These are phyloP conservation scores for Steatornis caripensis DNA, from an alignment of 2,113 vertebrate species.

Conservation along the genomic window DNA sequence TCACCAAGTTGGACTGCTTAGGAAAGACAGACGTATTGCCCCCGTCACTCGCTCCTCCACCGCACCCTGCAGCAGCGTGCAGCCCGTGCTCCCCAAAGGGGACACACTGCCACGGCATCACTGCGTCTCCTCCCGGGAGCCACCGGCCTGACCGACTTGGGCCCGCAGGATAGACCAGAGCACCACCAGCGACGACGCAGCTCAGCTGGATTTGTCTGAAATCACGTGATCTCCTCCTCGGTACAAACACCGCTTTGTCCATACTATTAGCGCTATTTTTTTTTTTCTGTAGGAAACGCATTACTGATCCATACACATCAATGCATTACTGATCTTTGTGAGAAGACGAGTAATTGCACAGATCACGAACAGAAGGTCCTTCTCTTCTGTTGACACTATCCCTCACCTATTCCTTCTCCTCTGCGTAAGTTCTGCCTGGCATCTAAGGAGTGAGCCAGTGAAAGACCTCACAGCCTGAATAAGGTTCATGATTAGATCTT, in stretches of 20 bases:
- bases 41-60: not conserved
- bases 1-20: not conserved
- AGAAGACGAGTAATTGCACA: not conserved
- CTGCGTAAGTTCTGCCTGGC: not conserved
- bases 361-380: not conserved
- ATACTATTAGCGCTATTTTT: not conserved
- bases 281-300: not conserved
- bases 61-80: rapidly evolving
- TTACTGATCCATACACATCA: not conserved
- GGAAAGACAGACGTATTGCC: not conserved
- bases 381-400: not conserved
- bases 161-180: not conserved
- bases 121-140: not conserved
- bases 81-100: not conserved
- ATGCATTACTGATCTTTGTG: not conserved
- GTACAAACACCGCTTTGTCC: not conserved
- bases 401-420: not conserved
- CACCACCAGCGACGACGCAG: not conserved
- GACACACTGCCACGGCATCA: not conserved
- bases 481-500: not conserved
- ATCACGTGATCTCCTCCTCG: not conserved
- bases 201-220: not conserved
- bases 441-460: not conserved
- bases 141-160: not conserved
- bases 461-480: not conserved